A percentile compares a stretch with the other conserved stretches of the same genome.
phyloP scores from a whole-genome alignment of 2,113 vertebrate genomes.

The Gobiocypris rarus region DNA sequence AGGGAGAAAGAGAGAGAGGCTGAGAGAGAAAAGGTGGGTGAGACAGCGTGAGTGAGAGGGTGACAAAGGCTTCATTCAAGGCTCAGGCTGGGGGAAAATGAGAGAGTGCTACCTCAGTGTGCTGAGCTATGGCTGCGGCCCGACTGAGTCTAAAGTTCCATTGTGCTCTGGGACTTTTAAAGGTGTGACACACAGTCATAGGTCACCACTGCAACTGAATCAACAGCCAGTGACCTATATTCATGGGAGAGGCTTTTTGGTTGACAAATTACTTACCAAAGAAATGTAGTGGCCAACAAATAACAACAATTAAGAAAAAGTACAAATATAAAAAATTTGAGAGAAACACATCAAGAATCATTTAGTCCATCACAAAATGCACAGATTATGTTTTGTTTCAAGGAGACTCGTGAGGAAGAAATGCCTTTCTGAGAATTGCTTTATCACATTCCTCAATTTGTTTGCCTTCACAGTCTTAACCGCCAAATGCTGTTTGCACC shows the following conservation, averaged over 20 bases:
- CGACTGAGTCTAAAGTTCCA: constrained; percentile 49
- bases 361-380: constrained; percentile 24
- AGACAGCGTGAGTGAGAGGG: constrained; percentile 46
- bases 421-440: constrained; percentile 41
- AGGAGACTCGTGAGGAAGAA: constrained; percentile 32
- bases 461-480: constrained; percentile 54
- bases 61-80: constrained; percentile 60
- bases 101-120: constrained; percentile 44
- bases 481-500: constrained; percentile 44
- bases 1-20: constrained; percentile 17
- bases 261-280: neutral
- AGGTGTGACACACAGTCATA: constrained; percentile 53
- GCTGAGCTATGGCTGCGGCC: constrained; percentile 22
- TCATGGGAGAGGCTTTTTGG: neutral
- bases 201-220: constrained; percentile 44
- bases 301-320: neutral
- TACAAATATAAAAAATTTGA: neutral
- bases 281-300: neutral
- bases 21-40: constrained; percentile 50
- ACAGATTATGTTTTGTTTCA: constrained; percentile 60
- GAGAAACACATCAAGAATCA: neutral
- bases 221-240: constrained; percentile 40
- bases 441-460: constrained; percentile 55
- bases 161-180: constrained; percentile 50
- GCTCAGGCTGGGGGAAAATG: constrained; percentile 43